Evolutionary conservation across 2,888 invertebrate genomes (phyloP), one percentile per base, ranked within the genome.

Genomic region (Lepidocyrtoides sp.): DNA sequence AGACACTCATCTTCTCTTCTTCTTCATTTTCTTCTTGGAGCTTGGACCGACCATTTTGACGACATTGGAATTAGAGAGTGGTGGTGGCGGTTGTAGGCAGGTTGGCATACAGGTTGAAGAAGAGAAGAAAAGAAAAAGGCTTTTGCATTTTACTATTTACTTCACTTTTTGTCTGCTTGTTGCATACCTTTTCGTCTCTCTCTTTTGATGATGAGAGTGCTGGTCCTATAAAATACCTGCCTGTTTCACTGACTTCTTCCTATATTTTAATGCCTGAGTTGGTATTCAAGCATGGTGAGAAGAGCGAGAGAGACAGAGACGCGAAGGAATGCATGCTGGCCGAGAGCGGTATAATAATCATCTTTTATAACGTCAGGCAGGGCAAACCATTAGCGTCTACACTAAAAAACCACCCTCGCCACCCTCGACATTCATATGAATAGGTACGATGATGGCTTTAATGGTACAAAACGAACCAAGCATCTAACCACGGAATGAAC

Each of bases 391-490:
- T 79, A 83, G 14, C 51, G 32, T 72, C 36, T 69, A 75, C 63
- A 60, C 23, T n/a, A 87, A 63, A 89, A 91, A 86, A 90, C 92
- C 93, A 93, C 93, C 93, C 93, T 93, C 93, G 92, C 93, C 93
- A 93, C 93, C 93, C 93, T 93, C 93, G 90, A 90, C 90, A 90
- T 83, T 66, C 81, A 63, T 12, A 32, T 26, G 79, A 79, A 23
- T 69, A 36, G 72, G 29, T 41, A 36, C 29, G 69, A 36, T 36
- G 17, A 29, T 63, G 2, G 29, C 3, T 5, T 10, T 36, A 75
- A 44, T 75, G 23, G 51, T 17, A 51, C 32, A 41, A 17, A 79
- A 79, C 79, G 79, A 51, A 54, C 77, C 2, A 23, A 54, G 3
- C 26, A 60, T 60, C 8, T 20, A 79, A 79, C 72, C 44, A 54